Conservation (phyloP, 2,113 vertebrate species). For the Ornithorhynchus anatinus region DNA sequence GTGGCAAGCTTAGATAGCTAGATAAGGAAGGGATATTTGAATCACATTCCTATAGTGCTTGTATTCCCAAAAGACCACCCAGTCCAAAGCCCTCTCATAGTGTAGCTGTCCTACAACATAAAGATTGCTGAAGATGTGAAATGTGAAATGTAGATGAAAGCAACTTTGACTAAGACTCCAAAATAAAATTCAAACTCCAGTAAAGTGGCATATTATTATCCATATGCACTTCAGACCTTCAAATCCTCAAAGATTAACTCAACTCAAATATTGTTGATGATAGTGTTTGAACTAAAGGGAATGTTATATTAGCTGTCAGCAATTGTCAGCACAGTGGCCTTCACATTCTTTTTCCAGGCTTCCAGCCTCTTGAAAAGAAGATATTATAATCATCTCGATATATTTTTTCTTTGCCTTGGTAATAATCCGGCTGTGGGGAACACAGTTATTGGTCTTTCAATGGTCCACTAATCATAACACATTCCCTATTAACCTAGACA, state of each 20-base stretch:
- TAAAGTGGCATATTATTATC: not conserved
- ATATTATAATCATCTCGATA: not conserved
- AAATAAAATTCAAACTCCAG: not conserved
- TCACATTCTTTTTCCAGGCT: not conserved
- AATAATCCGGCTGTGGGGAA: not conserved
- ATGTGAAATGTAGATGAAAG: not conserved
- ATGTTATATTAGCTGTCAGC: not conserved
- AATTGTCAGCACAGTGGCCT: not conserved
- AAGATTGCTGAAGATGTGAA: too few relatives aligned
- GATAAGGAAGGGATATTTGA: too few relatives aligned
- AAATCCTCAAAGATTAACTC: not conserved
- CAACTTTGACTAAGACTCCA: not conserved
- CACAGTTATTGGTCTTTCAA: not conserved
- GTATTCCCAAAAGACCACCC: too few relatives aligned
- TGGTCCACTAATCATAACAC: slow-evolving; percentile 8
- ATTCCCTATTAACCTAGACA: not conserved
- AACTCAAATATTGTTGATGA: too few relatives aligned
- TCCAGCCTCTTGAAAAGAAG: not conserved
- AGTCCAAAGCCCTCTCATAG: too few relatives aligned
- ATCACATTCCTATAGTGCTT: too few relatives aligned
- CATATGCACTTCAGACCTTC: not conserved
- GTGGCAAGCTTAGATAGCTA: too few relatives aligned
- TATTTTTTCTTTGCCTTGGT: not conserved
- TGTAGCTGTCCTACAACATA: too few relatives aligned
- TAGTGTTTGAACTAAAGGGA: not conserved